Evolutionary conservation across 2,797 vertebrate genomes (phyloP).

Genomic region (Myotis pilosus): DNA sequence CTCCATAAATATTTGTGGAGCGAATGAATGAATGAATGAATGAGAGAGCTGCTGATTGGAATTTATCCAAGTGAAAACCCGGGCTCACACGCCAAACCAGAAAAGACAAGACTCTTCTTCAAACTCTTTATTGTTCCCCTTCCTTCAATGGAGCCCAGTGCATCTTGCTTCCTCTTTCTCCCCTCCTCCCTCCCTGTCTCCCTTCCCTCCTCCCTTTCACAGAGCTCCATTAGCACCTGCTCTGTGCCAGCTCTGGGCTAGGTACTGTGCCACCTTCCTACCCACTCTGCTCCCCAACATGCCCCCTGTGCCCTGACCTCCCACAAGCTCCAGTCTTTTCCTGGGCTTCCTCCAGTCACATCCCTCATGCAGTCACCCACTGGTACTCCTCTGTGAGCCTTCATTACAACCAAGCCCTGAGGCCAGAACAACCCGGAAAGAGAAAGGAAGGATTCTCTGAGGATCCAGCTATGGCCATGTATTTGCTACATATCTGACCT

Average conservation of each 20-base stretch:
- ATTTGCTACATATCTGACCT: background rate
- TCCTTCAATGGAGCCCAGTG: fast-evolving
- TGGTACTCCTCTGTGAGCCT: background rate
- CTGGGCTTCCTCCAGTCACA: background rate
- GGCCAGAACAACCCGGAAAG: background rate
- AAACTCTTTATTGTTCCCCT: background rate
- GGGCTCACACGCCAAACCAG: background rate
- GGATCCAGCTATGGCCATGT: background rate
- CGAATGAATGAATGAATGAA: background rate
- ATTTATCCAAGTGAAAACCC: background rate
- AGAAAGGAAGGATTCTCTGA: background rate
- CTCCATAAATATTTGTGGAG: conserved; percentile 3
- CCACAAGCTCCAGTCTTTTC: background rate
- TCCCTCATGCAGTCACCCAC: background rate
- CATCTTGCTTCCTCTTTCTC: background rate
- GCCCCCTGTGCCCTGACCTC: background rate
- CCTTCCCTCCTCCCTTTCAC: background rate
- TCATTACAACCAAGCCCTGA: background rate
- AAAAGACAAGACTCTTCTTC: background rate
- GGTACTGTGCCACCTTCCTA: background rate
- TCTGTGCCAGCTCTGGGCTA: background rate
- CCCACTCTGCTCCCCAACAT: background rate
- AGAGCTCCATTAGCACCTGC: background rate
- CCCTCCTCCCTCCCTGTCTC: fast-evolving
- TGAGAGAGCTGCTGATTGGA: background rate